Evolutionary conservation across 2,113 vertebrate species (phyloP).

Genomic region (Rhinolophus sinicus): DNA sequence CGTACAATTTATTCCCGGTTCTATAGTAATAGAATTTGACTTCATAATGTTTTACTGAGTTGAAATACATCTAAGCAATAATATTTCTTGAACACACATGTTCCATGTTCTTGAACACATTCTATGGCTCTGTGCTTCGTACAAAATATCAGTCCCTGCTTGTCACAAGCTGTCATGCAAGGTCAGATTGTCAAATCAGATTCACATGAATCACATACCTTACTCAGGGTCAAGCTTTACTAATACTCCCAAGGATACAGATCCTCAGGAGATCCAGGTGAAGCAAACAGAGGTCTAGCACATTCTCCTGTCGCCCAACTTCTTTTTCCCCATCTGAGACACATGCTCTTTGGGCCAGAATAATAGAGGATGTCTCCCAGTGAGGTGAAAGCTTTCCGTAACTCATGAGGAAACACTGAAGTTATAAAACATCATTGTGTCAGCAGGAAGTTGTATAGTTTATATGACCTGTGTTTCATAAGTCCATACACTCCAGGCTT

Average conservation of each 20-base stretch:
- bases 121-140: background rate
- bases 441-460: background rate
- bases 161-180: background rate
- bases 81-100: too few species aligned
- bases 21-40: background rate
- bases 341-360: background rate
- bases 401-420: background rate
- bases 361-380: background rate
- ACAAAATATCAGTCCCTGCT: background rate
- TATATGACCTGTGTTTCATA: background rate
- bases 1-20: background rate
- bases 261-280: background rate
- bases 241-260: background rate
- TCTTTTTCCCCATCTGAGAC: background rate
- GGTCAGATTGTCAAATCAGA: background rate
- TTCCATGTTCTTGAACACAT: background rate
- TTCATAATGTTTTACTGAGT: background rate
- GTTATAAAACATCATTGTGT: background rate
- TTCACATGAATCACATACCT: background rate
- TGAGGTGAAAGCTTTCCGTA: background rate
- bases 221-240: background rate
- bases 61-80: background rate
- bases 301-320: background rate
- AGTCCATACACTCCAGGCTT: background rate
- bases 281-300: background rate